Base-by-base conservation (phyloP, 92 coral and sea anemone genomes). In the Bergia sp. region DNA sequence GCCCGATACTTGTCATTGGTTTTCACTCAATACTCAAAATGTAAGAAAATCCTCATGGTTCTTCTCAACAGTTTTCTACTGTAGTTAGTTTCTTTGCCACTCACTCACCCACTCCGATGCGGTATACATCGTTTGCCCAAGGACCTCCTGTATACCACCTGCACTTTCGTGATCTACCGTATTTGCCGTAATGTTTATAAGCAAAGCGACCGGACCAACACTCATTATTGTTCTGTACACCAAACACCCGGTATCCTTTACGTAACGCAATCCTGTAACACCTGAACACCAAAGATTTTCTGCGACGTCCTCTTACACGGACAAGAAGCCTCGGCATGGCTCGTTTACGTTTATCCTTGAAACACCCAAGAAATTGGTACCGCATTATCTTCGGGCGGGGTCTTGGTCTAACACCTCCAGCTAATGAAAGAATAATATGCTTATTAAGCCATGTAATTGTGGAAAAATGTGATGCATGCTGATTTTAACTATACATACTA, bases 401-500 rank as follows among this genome's bases (percentile, higher is more conserved):
- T 3, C 88, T 44, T n/a, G 88, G 86, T 82, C 86, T 40, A 23
- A 76, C 36, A 7, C 80, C 80, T 41, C 80, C 80, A 39, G 80
- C 80, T 76, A 76, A 39, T 76, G 50, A 41, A 9, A 40, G 23
- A 42, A 76, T 36, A 75, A 41, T 13, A 76, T 23, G 44, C 7
- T 39, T 42, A 50, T 76, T 76, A 39, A 36, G 45, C 21, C 10
- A 39, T 20, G 41, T 38, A 13, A 37, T 8, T 6, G 15, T 41
- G 79, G 15, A 41, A 41, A 18, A 76, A 76, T 38, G 7, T 39
- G 6, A 12, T 2, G 47, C 4, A 37, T 5, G 18, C 18, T 36
- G 42, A 12, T 12, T 36, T 36, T 23, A 7, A 72, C 39, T 23
- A 29, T 3, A 29, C 29, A 13, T 29, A 7, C 18, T 38, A 36